phyloP scores from a whole-genome alignment of 2,113 vertebrate genomes.

The Phalacrocorax pelagicus region DNA sequence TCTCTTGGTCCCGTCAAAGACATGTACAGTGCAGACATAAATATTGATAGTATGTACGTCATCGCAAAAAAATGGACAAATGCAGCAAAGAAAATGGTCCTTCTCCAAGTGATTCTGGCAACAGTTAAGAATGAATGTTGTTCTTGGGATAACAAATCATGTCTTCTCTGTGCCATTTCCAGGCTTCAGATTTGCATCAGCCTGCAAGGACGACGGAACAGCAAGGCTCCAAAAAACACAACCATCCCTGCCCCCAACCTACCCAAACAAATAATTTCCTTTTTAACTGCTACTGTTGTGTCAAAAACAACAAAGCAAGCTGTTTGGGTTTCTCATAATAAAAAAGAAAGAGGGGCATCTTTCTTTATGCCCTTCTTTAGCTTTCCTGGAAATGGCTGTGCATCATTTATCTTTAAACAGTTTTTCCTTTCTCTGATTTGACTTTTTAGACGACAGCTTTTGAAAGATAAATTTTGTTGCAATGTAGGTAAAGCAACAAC shows the following conservation, averaged over 20 bases:
- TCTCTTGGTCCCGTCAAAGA: not conserved
- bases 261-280: not conserved
- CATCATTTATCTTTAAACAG: not conserved
- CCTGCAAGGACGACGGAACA: not conserved
- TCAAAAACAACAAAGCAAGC: not conserved
- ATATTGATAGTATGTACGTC: not conserved
- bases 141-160: not conserved
- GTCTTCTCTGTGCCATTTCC: not conserved
- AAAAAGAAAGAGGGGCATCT: not conserved
- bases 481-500: not conserved
- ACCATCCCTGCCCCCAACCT: not conserved
- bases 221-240: not conserved
- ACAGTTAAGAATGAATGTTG: not conserved
- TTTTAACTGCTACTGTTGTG: not conserved
- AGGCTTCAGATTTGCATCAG: not conserved
- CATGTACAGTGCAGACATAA: not conserved
- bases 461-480: not conserved
- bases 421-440: not conserved
- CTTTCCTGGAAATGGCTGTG: not conserved
- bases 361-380: not conserved
- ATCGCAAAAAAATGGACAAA: not conserved
- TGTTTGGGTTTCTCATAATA: not conserved
- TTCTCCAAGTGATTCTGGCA: not conserved
- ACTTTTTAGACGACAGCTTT: not conserved
- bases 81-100: not conserved